Evolutionary conservation across 2,797 vertebrate genomes (phyloP), one percentile per base, ranked within the genome.

Genomic region (Tenualosa thibaudeaui): DNA sequence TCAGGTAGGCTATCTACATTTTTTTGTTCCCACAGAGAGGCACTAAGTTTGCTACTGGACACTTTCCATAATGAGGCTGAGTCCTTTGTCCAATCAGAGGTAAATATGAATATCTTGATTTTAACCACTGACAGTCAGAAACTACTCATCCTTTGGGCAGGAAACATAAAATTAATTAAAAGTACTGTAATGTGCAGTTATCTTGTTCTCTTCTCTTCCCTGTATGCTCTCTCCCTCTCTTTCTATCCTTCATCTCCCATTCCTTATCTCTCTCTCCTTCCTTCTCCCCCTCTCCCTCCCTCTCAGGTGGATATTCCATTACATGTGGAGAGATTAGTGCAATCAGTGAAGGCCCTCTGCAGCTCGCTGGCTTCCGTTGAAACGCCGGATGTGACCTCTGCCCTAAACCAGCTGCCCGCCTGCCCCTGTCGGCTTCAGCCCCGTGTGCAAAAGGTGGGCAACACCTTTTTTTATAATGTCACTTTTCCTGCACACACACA

Each of bases 21-120:
- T 19, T 2, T 87, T 37, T 0, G 83, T 84, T 89, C 90, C 81
- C 75, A 87, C 90, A 99, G 98, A 92, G 98, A 99, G 93, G 98
- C 97, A 8, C 91, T 99, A 89, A 97, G 96, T 56, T 95, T 99
- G 90, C 96, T 99, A 81, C 96, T 99, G 0, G 97, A 99, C 91
- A 99, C 97, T 0, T 99, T 97, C 89, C 96, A 99, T 88, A 99
- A 97, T 0, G 97, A 99, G 86, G 97, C 97, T 1, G 98, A 99
- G 84, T 93, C 93, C 68, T 99, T 99, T 89, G 92, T 97, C 83
- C 92, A 96, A 83, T 96, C 96, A 0, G 97, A 99, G 93, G 98
- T 98, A 89, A 89, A 50, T 43, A 78, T 78, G 71, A 78, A 78
- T 17, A 78, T 43, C 6, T 22, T 40, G 13, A 46, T 22, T 8